Evolutionary conservation across 2,888 invertebrate species (phyloP).

Genomic region (Amiota communis): DNA sequence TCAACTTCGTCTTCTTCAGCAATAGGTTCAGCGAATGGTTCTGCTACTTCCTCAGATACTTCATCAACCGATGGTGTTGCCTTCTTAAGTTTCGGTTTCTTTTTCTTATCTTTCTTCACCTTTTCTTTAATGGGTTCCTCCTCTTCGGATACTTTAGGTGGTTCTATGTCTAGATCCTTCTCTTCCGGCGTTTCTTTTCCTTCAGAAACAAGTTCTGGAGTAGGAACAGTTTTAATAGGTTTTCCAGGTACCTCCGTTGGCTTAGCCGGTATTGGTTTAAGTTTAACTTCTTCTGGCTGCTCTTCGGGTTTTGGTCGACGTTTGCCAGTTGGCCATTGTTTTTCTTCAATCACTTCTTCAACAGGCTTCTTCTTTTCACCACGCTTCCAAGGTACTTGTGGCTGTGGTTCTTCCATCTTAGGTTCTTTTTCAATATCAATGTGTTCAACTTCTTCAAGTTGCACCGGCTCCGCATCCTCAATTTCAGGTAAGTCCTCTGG

Average conservation of each 20-base stretch:
- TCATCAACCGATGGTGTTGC: constrained; percentile 70
- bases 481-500: constrained; percentile 68
- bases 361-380: constrained; percentile 72
- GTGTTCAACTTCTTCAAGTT: constrained; percentile 68
- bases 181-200: constrained; percentile 65
- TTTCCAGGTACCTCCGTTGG: constrained; percentile 61
- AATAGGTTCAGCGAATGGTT: constrained; percentile 69
- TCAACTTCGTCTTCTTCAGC: constrained; percentile 69
- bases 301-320: constrained; percentile 73
- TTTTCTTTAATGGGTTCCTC: constrained; percentile 73
- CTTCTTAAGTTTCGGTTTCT: constrained; percentile 69
- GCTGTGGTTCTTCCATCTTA: constrained; percentile 59
- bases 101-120: constrained; percentile 66
- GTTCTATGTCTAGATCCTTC: constrained; percentile 59
- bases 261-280: constrained; percentile 71
- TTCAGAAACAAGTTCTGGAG: constrained; percentile 63
- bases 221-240: constrained; percentile 61
- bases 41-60: constrained; percentile 69
- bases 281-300: constrained; percentile 71
- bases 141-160: constrained; percentile 62
- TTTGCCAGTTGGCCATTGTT: constrained; percentile 71
- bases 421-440: constrained; percentile 66
- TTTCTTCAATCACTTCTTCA: constrained; percentile 68
- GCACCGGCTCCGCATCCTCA: constrained; percentile 61
- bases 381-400: constrained; percentile 70